These are phyloP conservation scores for Accipiter cooperii DNA, from an alignment of 2,113 vertebrate species.

Conservation along the genomic window DNA sequence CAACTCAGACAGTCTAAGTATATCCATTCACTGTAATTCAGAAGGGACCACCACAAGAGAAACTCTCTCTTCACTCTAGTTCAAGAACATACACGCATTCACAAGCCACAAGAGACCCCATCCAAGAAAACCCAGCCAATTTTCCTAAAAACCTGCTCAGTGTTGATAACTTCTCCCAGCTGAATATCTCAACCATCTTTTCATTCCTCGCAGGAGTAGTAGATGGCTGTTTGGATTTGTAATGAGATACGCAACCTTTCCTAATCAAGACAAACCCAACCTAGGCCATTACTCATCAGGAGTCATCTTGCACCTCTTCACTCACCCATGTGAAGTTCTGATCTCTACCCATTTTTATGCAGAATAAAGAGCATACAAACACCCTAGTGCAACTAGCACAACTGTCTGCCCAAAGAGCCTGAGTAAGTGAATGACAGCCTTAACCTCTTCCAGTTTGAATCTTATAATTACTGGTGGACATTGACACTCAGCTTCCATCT, in stretches of 20 bases:
- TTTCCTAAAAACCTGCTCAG: background rate
- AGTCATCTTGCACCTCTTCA: background rate
- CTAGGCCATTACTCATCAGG: background rate
- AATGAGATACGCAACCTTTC: background rate
- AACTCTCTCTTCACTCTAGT: background rate
- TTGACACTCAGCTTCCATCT: background rate
- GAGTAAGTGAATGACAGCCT: background rate
- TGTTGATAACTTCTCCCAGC: background rate
- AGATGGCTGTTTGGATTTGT: background rate
- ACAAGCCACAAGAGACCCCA: background rate
- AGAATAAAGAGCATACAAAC: background rate
- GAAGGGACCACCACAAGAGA: background rate
- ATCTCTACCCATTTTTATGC: fast-evolving
- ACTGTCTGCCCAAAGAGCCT: background rate
- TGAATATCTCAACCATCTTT: background rate
- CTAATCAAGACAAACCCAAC: background rate
- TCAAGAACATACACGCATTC: background rate
- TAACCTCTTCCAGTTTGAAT: background rate
- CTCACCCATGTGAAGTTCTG: background rate
- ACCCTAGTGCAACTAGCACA: background rate
- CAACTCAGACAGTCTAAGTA: background rate
- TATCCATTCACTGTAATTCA: background rate
- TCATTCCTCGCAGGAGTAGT: background rate
- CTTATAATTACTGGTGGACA: background rate
- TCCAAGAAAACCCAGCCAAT: background rate